phyloP scores from a whole-genome alignment of 1,140 invertebrate genomes.

The Gryllus bimaculatus region DNA sequence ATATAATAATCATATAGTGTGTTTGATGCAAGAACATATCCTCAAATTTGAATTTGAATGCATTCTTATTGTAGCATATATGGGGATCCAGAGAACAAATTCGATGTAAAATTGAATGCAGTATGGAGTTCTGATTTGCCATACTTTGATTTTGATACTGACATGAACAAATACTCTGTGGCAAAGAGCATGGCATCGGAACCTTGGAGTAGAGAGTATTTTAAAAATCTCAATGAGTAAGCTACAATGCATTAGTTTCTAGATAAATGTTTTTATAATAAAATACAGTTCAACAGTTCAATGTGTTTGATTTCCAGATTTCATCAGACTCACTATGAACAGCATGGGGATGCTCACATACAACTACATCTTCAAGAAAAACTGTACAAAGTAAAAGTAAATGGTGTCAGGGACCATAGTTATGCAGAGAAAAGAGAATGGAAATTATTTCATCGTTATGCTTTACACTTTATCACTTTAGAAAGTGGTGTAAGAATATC shows the following conservation, averaged over 20 bases:
- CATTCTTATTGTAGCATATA: slow-evolving; percentile 12
- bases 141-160: slow-evolving; percentile 54
- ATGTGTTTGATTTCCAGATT: slow-evolving; percentile 14
- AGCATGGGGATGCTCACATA: slow-evolving; percentile 48
- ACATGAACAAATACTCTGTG: slow-evolving; percentile 47
- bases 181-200: slow-evolving; percentile 53
- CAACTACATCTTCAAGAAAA: slow-evolving; percentile 41
- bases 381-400: slow-evolving; percentile 37
- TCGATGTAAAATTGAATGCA: slow-evolving; percentile 39
- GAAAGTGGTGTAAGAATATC: slow-evolving; percentile 54
- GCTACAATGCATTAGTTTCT: slow-evolving; percentile 12
- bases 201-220: slow-evolving; percentile 53
- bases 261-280: not conserved
- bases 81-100: slow-evolving; percentile 28
- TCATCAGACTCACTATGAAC: slow-evolving; percentile 67
- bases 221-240: slow-evolving; percentile 51
- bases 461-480: slow-evolving; percentile 52
- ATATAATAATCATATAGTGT: not conserved
- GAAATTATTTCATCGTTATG: slow-evolving; percentile 57
- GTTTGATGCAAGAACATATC: too few relatives aligned
- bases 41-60: too few relatives aligned
- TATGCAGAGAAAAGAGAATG: slow-evolving; percentile 53
- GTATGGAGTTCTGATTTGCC: slow-evolving; percentile 39
- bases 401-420: slow-evolving; percentile 49
- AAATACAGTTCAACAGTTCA: not conserved